Base-by-base conservation (phyloP, 2,113 vertebrate genomes). In the Charadrius vociferus region DNA sequence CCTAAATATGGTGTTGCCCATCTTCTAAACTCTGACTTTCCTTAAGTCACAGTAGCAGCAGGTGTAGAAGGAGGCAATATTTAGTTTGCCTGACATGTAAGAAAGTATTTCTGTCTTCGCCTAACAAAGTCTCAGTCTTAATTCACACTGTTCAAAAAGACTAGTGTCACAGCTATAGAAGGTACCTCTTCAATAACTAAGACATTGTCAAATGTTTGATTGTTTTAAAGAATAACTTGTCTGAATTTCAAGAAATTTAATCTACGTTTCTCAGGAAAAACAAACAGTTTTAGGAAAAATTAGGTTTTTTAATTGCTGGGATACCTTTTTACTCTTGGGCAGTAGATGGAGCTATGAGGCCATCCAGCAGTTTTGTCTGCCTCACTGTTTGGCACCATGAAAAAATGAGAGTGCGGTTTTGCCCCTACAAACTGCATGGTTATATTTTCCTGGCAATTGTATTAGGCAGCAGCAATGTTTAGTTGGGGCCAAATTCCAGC, bases 301-400 rank as follows among this genome's bases (percentile, higher is more conserved):
- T 32, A 18, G 8, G 17, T 45, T 58, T 78, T 79, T 80, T 70
- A 71, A 39, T 72, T 84, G 53, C 41, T 53, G n/a, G 30, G 43
- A 8, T 65, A 58, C 10, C 4, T 65, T 90, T 92, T 90, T 50
- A 30, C 27, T 88, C 2, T 4, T 5, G 15, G 22, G 67, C 95
- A 94, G 88, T 56, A 96, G 95, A 59, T 93, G 92, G 94, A 79
- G 93, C 95, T 90, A 3, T 58, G 24, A 59, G 61, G 81, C 83
- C 56, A 22, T 15, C 53, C 53, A 78, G 70, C 20, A 81, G 45
- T 13, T 36, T 34, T 56, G 12, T 37, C 59, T 78, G 47, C 55
- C 30, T 58, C 19, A 10, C 47, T 49, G 22, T 50, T 50, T 23
- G 49, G 49, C 49, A 50, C 49, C 49, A 12, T 50, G 12, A 23